Evolutionary conservation across 2,113 vertebrate genomes (phyloP), one percentile per base, ranked within the genome.

Genomic region (Callipepla squamata): DNA sequence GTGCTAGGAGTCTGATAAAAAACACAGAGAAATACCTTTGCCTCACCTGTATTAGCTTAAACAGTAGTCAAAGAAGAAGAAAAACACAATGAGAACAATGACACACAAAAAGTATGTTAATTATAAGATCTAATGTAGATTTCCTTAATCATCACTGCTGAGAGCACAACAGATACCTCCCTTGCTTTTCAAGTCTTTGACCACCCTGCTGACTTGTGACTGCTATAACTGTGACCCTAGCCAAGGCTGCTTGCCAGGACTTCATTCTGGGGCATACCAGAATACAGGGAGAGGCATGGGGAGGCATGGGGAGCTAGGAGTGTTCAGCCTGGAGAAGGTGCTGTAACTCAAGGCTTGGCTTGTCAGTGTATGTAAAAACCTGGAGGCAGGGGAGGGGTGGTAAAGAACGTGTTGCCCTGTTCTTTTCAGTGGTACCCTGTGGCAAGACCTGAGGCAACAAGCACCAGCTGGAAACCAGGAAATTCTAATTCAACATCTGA

Each of bases 201-300:
- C 30, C 22, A 10, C 30, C 5, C 22, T 22, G 5, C 36, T 62
- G 67, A 22, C 8, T 36, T 74, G 50, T 68, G 59, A 25, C 40
- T 58, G 7, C 22, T 21, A 15, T 15, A 25, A 36, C 63, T 74
- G 70, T 67, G 68, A 36, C 32, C 7, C 47, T 17, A 5, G 38
- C 3, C 17, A 20, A 38, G 19, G 51, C 23, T 77, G 18, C 19
- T 57, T 47, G 21, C 53, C 26, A 57, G 16, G 0, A 0, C 10
- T 87, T 8, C 26, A 21, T 5, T 78, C 42, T 51, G 45, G 40
- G 11, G 1, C 3, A 4, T 57, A 51, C 36, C 25, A 21, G 40
- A 74, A 10, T 32, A 48, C 1, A 7, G 48, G 34, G 16, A 36
- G 36, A 36, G 36, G 36, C 36, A 36, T 36, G 36, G 36, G 7